phyloP scores from a whole-genome alignment of 2,797 vertebrate species.

The Thripadectes ignobilis region DNA sequence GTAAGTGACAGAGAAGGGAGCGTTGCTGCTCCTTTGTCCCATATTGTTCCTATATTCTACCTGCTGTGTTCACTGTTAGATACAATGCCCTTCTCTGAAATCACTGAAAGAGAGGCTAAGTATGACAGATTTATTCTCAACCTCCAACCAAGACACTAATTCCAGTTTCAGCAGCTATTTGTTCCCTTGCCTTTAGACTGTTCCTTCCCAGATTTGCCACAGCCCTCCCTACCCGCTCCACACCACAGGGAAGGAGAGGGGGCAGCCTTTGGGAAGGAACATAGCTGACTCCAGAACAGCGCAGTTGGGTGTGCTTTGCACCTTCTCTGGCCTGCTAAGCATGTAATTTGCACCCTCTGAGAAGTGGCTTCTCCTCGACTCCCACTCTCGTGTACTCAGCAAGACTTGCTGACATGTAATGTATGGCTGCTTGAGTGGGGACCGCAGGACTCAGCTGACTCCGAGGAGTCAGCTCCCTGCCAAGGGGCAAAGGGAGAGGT shows the following conservation, averaged over 20 bases:
- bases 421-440: background rate
- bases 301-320: background rate
- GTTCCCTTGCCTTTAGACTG: background rate
- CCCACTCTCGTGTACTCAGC: background rate
- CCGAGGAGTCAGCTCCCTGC: background rate
- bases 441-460: background rate
- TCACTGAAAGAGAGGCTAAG: background rate
- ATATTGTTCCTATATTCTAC: background rate
- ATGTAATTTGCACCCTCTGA: background rate
- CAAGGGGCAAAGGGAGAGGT: background rate
- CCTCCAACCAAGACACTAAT: conserved; percentile 9
- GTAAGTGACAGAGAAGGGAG: background rate
- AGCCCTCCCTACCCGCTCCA: fast-evolving
- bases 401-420: background rate
- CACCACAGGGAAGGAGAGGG: background rate
- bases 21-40: background rate
- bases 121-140: background rate
- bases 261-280: background rate
- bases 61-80: background rate
- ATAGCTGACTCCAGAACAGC: background rate
- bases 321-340: background rate
- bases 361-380: background rate
- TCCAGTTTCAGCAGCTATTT: conserved; percentile 20
- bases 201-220: background rate
- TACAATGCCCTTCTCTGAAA: background rate